A percentile compares a stretch with the other conserved stretches of the same genome.
These are phyloP conservation scores for Ficedula albicollis DNA, from an alignment of 2,797 vertebrate species.

Conservation along the genomic window DNA sequence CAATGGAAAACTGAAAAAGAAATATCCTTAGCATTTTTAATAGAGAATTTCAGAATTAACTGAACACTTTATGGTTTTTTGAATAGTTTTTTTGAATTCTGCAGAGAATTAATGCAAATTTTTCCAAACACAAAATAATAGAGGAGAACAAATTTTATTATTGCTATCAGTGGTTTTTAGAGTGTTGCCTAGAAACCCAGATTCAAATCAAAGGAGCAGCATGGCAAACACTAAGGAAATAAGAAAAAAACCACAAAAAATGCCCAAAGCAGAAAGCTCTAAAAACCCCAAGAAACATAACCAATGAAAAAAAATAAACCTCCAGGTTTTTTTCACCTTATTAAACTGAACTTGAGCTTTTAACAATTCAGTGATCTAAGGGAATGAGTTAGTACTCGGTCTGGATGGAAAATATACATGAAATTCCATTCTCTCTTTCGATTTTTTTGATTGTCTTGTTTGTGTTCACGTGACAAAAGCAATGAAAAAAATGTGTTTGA, in stretches of 20 bases:
- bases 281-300: not conserved
- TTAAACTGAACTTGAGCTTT: constrained; percentile 26
- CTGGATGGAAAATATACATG: not conserved
- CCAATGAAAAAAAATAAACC: not conserved
- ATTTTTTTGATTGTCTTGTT: constrained; percentile 23
- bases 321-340: not conserved
- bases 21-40: not conserved
- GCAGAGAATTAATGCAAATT: not conserved
- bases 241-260: not conserved
- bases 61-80: not conserved
- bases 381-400: not conserved
- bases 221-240: not conserved
- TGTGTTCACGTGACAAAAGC: not conserved
- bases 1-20: not conserved
- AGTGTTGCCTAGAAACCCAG: not conserved
- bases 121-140: constrained; percentile 1
- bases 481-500: not conserved
- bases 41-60: not conserved
- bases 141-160: not conserved
- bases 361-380: not conserved
- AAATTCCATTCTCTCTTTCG: constrained; percentile 2
- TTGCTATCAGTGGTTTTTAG: not conserved
- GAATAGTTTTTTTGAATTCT: not conserved
- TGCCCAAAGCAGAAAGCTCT: not conserved
- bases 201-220: not conserved